These are phyloP conservation scores for Cheilosia urbana DNA, from an alignment of 2,888 invertebrate genomes.

Conservation along the genomic window DNA sequence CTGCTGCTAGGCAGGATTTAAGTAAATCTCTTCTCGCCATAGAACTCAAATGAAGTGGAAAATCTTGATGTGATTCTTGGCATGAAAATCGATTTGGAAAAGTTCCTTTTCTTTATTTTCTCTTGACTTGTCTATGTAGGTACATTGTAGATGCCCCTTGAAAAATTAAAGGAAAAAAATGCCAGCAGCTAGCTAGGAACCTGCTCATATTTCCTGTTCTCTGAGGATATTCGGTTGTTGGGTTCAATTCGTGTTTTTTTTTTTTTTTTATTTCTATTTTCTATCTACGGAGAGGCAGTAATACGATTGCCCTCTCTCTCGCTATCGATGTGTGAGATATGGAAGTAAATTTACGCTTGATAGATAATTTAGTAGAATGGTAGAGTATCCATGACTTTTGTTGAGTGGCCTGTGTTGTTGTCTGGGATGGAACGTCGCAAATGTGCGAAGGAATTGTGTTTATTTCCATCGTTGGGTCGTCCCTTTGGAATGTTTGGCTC, in stretches of 20 bases:
- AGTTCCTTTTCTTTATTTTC: constrained; percentile 34
- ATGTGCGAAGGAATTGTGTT: constrained; percentile 13
- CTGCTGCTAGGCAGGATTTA: constrained; percentile 30
- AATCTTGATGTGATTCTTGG: constrained; percentile 62
- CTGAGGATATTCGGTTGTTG: constrained; percentile 52
- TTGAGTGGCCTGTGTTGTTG: constrained; percentile 27
- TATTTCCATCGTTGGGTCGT: constrained; percentile 23
- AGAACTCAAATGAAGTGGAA: constrained; percentile 59
- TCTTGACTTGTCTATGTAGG: background rate
- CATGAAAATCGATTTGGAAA: constrained; percentile 62
- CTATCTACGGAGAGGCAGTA: background rate
- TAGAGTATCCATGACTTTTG: constrained; percentile 34
- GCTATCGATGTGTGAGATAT: constrained; percentile 23
- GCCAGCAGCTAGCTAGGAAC: constrained; percentile 4
- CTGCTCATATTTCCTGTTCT: constrained; percentile 56
- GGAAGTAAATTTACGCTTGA: constrained; percentile 53
- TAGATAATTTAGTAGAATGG: constrained; percentile 41
- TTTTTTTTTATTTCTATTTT: background rate
- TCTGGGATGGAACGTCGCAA: background rate
- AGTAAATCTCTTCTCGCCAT: constrained; percentile 59
- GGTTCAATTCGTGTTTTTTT: constrained; percentile 30
- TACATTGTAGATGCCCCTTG: background rate
- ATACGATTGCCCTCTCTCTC: background rate
- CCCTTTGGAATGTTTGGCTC: constrained; percentile 35
- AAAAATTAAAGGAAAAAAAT: constrained; percentile 2